Percentiles rank a stretch among this genome's conserved stretches.
These are phyloP conservation scores for Metridium senile DNA, from an alignment of 92 coral and sea anemone species.

Conservation along the genomic window DNA sequence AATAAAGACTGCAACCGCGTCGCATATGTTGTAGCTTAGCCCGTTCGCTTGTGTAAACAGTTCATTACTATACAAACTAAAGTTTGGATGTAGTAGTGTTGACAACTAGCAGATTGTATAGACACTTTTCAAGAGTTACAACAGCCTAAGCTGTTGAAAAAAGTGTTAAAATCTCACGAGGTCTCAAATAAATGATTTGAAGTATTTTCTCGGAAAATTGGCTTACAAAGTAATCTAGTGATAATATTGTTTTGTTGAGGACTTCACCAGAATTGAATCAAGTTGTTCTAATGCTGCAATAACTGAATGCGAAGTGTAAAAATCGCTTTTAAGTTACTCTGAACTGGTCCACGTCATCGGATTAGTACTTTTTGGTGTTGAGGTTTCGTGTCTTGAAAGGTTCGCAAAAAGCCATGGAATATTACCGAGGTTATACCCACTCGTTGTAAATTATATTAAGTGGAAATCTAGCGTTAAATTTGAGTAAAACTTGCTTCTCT, in stretches of 20 bases:
- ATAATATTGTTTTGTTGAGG: no score
- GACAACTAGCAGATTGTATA: background rate
- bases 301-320: background rate
- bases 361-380: conserved; percentile 8
- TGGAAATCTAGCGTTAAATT: background rate
- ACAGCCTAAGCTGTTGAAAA: background rate
- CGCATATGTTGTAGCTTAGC: background rate
- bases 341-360: conserved; percentile 4
- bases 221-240: no score
- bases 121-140: background rate
- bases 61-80: background rate
- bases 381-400: background rate
- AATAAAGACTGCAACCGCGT: no score
- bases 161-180: background rate
- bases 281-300: background rate
- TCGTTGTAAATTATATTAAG: no score
- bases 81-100: background rate
- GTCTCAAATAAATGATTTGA: no score
- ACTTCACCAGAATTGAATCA: background rate
- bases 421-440: background rate
- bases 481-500: background rate
- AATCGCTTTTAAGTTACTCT: background rate
- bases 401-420: background rate
- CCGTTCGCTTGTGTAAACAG: background rate
- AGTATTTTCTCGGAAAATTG: no score